Percentiles rank a stretch among this genome's conserved stretches.
Conservation (phyloP, 1,140 invertebrate species). For the Atta colombica region DNA sequence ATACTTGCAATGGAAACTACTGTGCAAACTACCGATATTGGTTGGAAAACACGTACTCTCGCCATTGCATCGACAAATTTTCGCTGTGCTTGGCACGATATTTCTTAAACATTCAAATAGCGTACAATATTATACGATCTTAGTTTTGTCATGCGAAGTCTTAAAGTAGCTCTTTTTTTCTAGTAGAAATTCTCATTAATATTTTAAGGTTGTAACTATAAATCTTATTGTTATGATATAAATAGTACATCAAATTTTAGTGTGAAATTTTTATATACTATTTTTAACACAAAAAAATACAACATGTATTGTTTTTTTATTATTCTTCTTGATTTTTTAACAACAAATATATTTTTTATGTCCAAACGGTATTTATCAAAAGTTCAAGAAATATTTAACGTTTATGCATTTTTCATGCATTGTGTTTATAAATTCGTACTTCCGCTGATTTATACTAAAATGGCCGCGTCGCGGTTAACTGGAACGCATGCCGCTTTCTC, state of each 20-base stretch:
- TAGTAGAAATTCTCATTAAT: not conserved
- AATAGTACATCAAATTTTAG: not conserved
- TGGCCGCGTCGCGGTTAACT: constrained; percentile 53
- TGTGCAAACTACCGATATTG: constrained; percentile 44
- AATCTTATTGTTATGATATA: not conserved
- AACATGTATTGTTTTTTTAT: not conserved
- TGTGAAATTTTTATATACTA: not conserved
- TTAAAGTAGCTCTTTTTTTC: not conserved
- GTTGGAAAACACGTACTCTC: constrained; percentile 50
- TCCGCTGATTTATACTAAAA: not conserved
- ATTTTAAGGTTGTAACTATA: not conserved
- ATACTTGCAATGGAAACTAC: constrained; percentile 28
- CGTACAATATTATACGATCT: not conserved
- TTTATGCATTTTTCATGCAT: not conserved
- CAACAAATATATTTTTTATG: not conserved
- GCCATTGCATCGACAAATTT: constrained; percentile 43
- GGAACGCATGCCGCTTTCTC: constrained; percentile 43
- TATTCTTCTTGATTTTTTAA: not conserved
- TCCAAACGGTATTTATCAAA: not conserved
- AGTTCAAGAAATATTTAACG: constrained; percentile 15
- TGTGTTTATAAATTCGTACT: not conserved
- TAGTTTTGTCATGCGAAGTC: not conserved
- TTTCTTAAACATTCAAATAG: constrained; percentile 46
- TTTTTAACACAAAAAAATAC: not conserved
- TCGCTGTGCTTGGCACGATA: constrained; percentile 28